Base-by-base conservation (phyloP, 2,888 invertebrate genomes). In the Acanthosoma haemorrhoidale region DNA sequence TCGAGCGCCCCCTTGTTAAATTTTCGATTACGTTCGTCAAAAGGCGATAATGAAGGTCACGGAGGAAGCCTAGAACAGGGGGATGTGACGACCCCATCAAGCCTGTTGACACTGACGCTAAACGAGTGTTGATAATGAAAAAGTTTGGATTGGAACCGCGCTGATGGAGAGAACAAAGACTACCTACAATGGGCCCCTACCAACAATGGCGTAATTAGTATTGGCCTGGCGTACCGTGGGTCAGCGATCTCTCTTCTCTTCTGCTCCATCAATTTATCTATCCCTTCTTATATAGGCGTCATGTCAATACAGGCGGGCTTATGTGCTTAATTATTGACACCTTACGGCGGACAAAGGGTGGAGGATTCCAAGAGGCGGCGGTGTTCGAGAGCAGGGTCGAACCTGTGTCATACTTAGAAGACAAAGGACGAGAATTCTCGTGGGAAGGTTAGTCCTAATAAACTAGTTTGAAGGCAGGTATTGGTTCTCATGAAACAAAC, bases 201-300 rank as follows among this genome's bases (percentile, higher is more conserved):
- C 51, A 51, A 51, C 51, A 51, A 51, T 51, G 51, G n/a, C n/a
- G 51, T 51, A 51, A 51, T 51, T 51, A 51, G 51, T 51, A 51
- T 51, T 51, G n/a, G 25, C 25, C n/a, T 25, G 13, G 51, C 51
- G 51, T n/a, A 13, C 6, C n/a, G 3, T 4, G n/a, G 51, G 51
- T 51, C 51, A 51, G n/a, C 51, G 51, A 13, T 51, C 51, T n/a
- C 51, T 9, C 1, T 4, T 5, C 51, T 25, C 5, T n/a, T n/a
- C n/a, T n/a, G n/a, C n/a, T n/a, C n/a, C 51, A 51, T 51, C 51
- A 13, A 11, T 2, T 43, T 43, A 43, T 43, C 43, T 51, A 51
- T 51, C 6, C 51, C 21, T 25, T 25, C n/a, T 25, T 25, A 51
- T 51, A 51, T 25, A 51, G n/a, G n/a, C n/a, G n/a, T n/a, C n/a